Percentiles rank a stretch among this genome's conserved stretches.
These are phyloP conservation scores for Sarcophaga peregrina DNA, from an alignment of 1,140 invertebrate genomes.

Conservation along the genomic window DNA sequence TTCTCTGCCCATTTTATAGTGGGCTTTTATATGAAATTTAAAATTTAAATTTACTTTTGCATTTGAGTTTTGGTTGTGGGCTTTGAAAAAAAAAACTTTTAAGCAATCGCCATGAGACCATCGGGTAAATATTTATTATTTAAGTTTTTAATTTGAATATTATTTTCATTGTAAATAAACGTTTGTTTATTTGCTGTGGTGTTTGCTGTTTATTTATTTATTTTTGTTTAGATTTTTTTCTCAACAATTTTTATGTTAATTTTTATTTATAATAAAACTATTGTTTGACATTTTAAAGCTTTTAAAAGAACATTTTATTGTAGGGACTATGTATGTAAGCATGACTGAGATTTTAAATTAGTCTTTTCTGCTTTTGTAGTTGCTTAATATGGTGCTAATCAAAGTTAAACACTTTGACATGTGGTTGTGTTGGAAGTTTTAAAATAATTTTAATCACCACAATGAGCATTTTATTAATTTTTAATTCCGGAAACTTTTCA, in stretches of 20 bases:
- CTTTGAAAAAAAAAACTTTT: too few relatives aligned
- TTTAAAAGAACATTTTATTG: background rate
- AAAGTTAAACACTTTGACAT: background rate
- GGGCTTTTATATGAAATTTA: background rate
- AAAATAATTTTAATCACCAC: background rate
- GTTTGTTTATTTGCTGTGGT: background rate
- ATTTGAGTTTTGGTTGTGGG: background rate
- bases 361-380: background rate
- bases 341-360: background rate
- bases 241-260: slow-evolving; percentile 14
- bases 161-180: background rate
- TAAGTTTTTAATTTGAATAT: background rate
- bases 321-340: background rate
- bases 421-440: background rate
- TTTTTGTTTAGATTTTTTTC: background rate
- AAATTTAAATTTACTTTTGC: background rate
- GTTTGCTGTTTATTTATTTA: too few relatives aligned
- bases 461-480: too few relatives aligned
- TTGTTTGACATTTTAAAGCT: slow-evolving; percentile 10
- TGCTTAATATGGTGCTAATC: background rate
- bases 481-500: too few relatives aligned
- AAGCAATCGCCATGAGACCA: background rate
- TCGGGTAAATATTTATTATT: background rate
- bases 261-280: background rate
- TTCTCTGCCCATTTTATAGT: background rate